These are phyloP conservation scores for Phataginus tricuspis DNA, from an alignment of 2,797 vertebrate genomes.

Conservation along the genomic window DNA sequence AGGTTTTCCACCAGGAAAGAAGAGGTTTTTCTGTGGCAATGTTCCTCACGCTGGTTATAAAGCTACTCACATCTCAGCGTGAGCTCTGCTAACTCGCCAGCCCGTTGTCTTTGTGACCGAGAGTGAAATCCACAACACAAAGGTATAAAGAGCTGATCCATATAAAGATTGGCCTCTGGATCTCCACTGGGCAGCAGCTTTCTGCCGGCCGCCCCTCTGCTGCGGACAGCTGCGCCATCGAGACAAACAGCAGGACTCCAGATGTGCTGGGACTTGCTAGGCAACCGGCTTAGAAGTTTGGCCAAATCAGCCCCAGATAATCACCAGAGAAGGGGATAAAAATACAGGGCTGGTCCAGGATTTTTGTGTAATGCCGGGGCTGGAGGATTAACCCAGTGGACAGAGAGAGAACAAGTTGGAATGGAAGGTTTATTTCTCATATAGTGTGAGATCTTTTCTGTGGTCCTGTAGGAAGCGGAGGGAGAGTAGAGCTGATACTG, in stretches of 20 bases:
- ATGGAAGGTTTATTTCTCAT: not conserved
- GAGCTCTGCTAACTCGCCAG: constrained; percentile 69
- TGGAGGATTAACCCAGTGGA: not conserved
- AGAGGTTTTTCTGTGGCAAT: constrained; percentile 68
- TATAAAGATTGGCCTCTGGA: constrained; percentile 60
- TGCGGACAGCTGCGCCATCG: constrained; percentile 73
- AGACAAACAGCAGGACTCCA: constrained; percentile 75
- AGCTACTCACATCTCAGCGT: constrained; percentile 77
- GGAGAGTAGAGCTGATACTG: not conserved
- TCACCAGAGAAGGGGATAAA: constrained; percentile 36
- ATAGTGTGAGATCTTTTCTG: not conserved
- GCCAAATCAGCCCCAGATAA: constrained; percentile 72
- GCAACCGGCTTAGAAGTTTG: constrained; percentile 71
- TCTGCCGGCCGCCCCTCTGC: constrained; percentile 74
- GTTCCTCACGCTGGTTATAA: constrained; percentile 53
- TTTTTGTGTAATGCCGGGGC: constrained; percentile 26
- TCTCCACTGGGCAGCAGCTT: constrained; percentile 55
- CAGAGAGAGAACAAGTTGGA: not conserved
- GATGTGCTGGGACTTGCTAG: constrained; percentile 77
- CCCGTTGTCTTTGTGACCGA: constrained; percentile 75
- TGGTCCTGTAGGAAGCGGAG: not conserved
- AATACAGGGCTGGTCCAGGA: not conserved
- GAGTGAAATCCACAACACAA: constrained; percentile 76
- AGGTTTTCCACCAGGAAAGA: constrained; percentile 70
- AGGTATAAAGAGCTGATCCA: constrained; percentile 74